Percentiles rank a stretch among this genome's conserved stretches.
phyloP scores from a whole-genome alignment of 2,797 vertebrate species.

The Anniella stebbinsi region DNA sequence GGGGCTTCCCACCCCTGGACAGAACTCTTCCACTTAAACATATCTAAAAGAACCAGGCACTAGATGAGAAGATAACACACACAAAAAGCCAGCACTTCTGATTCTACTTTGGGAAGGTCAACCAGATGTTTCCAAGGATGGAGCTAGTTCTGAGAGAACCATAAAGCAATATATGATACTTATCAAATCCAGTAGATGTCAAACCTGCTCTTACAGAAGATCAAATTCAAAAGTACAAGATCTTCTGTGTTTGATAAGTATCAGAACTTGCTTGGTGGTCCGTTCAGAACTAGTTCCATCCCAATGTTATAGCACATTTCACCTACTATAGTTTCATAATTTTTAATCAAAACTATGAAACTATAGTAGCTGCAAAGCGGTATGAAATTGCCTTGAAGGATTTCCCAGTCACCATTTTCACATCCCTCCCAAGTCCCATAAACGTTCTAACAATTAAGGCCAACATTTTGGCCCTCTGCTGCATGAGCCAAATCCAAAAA shows the following conservation, averaged over 20 bases:
- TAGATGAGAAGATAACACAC: background rate
- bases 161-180: background rate
- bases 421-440: background rate
- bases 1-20: conserved; percentile 34
- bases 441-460: background rate
- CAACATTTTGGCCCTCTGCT: background rate
- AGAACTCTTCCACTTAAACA: background rate
- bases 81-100: background rate
- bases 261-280: background rate
- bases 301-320: background rate
- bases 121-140: conserved; percentile 21
- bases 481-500: background rate
- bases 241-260: background rate
- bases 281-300: background rate
- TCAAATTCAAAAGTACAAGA: background rate
- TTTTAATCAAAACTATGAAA: background rate
- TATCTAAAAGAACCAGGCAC: conserved; percentile 26
- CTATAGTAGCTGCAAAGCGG: background rate
- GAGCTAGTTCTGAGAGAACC: background rate
- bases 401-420: background rate
- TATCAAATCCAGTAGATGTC: conserved; percentile 3
- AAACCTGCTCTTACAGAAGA: conserved; percentile 9
- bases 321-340: background rate
- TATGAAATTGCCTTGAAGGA: background rate
- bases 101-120: conserved; percentile 35